Evolutionary conservation across 2,797 vertebrate species (phyloP).

Genomic region (Sebastes nivosus): DNA sequence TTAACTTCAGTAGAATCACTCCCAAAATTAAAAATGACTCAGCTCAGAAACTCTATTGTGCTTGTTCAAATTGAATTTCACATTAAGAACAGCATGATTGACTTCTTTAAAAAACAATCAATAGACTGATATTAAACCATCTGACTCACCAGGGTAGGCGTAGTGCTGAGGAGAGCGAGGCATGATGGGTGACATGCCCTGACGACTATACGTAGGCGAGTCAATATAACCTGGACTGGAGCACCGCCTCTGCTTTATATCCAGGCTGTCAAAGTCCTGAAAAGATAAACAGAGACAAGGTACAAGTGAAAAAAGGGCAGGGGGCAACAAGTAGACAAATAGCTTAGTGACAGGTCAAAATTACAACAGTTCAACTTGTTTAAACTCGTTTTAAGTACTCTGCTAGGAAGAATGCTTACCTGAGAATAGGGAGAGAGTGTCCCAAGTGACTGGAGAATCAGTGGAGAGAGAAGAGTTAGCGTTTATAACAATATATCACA

Average conservation of each 20-base stretch:
- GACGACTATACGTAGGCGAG: conserved; percentile 89
- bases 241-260: conserved; percentile 88
- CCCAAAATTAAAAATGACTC: neutral
- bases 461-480: conserved; percentile 51
- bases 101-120: conserved; percentile 38
- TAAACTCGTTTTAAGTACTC: conserved; percentile 5
- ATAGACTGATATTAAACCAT: neutral
- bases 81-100: neutral
- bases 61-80: neutral
- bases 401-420: conserved; percentile 78
- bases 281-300: conserved; percentile 9
- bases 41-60: neutral
- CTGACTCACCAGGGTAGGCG: conserved; percentile 89
- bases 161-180: conserved; percentile 92
- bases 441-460: conserved; percentile 86
- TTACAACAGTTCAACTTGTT: conserved; percentile 13
- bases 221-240: conserved; percentile 94
- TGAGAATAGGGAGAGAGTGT: conserved; percentile 93
- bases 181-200: conserved; percentile 92
- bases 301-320: neutral
- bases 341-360: conserved; percentile 10
- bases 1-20: neutral
- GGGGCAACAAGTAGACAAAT: neutral
- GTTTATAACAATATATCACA: neutral
- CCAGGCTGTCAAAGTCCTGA: conserved; percentile 91